Base-by-base conservation (phyloP, 2,113 vertebrate genomes). In the Taxidea taxus region DNA sequence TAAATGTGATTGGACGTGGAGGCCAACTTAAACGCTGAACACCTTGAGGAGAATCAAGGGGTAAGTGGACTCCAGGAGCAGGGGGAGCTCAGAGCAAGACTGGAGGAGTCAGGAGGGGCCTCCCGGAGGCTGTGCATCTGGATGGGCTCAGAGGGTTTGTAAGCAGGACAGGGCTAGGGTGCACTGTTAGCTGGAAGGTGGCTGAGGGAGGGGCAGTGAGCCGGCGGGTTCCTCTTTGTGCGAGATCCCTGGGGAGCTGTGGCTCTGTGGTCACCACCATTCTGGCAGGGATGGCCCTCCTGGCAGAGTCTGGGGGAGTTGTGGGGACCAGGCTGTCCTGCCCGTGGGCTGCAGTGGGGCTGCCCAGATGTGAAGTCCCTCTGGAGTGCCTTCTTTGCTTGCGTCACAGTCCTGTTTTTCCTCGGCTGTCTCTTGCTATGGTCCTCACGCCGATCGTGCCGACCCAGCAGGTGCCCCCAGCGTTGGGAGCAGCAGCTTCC, bases 331-430 rank as follows among this genome's bases (percentile, higher is more conserved):
- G 39, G 66, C 18, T 25, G 44, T 47, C 68, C 8, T 29, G 1
- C 0, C 6, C 10, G 0, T 0, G 0, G 23, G 14, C 27, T 10
- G 2, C 34, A 20, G 77, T 29, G 21, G 12, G n/a, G 21, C 31
- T 4, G 16, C 6, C 1, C 13, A 20, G 25, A 47, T 7, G 9
- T 3, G 21, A 11, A 16, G 14, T 7, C 37, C 84, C n/a, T 44
- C 47, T n/a, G 3, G 11, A 64, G 47, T 5, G 3, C 1, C 68
- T 47, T 66, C 56, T 84, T 66, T 83, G 37, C 86, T 81, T 31
- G 10, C 11, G 7, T 68, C 66, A 60, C 1, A 13, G 74, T 31
- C 21, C 54, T 20, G 58, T 1, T 7, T 29, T 51, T 27, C 37
- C 27, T 82, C 25, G 27, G 29, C 74, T 37, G n/a, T 16, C 11